Evolutionary conservation across 2,888 invertebrate species (phyloP), one percentile per base, ranked within the genome.

Genomic region (Drosophila bunnanda): DNA sequence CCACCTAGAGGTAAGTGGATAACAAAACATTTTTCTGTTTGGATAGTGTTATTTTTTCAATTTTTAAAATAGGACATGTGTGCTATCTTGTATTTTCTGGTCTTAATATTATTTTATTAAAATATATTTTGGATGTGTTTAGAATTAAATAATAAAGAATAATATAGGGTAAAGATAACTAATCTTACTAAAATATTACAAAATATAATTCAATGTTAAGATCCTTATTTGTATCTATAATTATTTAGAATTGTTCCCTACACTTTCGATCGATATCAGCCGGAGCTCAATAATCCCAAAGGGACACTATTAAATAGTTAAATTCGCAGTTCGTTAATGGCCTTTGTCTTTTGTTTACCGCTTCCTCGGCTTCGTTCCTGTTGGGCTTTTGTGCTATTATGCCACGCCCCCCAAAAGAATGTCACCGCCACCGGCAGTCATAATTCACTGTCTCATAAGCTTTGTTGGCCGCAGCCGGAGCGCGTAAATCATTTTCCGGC

Each of bases 371-470:
- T 39, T 28, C 22, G n/a, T 32, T 12, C 15, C 34, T 28, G 9
- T 2, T 12, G 15, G 34, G 43, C 28, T 36, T 61, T 61, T 59
- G 36, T 52, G 57, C 57, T 32, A n/a, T 22, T 32, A 58, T 39
- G 17, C 71, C 46, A 70, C 67, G 67, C 67, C 67, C 57, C 46
- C 46, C 36, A 54, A 56, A 61, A 65, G 77, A 75, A 75, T 81
- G 86, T 78, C 71, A 75, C 58, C 66, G 71, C 76, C 75, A 75
- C 57, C 71, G 71, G 76, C 58, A 70, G 71, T 67, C 74, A 82
- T 85, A 89, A 89, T 82, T 89, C 76, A 89, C 66, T 59, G 71
- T 74, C 75, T 76, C 66, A 72, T 75, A 79, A 76, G 68, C 67
- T 65, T 67, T 61, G 75, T 72, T 46, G 67, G 44, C 53, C 53